Percentiles rank a stretch among this genome's conserved stretches.
phyloP scores from a whole-genome alignment of 2,113 vertebrate genomes.

The Alaudala cheleensis region DNA sequence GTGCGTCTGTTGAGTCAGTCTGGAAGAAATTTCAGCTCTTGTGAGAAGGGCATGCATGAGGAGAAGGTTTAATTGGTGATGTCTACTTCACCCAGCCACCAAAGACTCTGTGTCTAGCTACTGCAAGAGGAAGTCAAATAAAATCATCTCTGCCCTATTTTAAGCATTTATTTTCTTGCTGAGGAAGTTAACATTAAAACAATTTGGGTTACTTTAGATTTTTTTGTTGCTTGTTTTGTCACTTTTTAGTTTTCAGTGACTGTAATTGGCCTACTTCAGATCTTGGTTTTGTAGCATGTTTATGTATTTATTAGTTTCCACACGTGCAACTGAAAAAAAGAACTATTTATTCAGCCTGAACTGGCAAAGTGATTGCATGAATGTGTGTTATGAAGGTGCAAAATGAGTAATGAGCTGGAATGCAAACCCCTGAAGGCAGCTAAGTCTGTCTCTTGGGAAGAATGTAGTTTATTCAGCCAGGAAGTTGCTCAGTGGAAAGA shows the following conservation, averaged over 20 bases:
- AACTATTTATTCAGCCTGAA: background rate
- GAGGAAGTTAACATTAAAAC: background rate
- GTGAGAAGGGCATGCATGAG: background rate
- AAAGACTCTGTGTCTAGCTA: fast-evolving
- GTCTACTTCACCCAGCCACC: background rate
- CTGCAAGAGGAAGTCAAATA: background rate
- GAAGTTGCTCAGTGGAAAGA: background rate
- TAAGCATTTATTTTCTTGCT: background rate
- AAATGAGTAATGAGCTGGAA: background rate
- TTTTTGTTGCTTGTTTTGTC: background rate
- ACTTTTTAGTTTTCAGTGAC: background rate
- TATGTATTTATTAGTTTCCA: background rate
- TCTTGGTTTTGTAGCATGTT: background rate
- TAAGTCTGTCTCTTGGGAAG: background rate
- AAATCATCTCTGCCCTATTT: background rate
- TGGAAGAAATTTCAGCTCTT: background rate
- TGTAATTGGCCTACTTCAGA: background rate
- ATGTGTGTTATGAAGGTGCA: background rate
- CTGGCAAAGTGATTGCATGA: background rate
- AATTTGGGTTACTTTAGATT: background rate
- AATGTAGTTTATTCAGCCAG: background rate
- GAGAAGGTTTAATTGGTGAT: background rate
- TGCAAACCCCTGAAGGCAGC: background rate
- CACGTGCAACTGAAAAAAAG: background rate
- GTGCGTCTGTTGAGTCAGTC: background rate